These are phyloP conservation scores for Schizopygopsis malacanthus DNA, from an alignment of 2,797 vertebrate genomes.

Conservation along the genomic window DNA sequence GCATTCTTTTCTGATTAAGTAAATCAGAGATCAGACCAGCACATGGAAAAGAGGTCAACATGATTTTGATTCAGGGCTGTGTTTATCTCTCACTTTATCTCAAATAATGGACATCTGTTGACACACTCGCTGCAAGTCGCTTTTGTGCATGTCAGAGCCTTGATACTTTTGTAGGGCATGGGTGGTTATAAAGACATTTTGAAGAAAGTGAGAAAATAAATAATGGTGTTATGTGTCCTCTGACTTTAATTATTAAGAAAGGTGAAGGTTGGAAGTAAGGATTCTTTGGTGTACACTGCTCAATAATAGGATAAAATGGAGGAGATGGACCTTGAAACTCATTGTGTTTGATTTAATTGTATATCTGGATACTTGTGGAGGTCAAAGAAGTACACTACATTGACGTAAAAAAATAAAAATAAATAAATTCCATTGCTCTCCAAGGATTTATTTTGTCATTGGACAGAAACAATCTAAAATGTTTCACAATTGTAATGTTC, in stretches of 20 bases:
- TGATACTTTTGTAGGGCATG: constrained; percentile 13
- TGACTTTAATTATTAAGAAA: neutral
- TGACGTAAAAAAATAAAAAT: neutral
- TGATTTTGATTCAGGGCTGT: neutral
- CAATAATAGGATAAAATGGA: neutral
- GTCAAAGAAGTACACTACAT: neutral
- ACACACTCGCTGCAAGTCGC: neutral
- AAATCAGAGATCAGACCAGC: neutral
- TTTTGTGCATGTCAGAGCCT: neutral
- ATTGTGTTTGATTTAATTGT: neutral
- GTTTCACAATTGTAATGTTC: neutral
- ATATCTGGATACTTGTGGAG: neutral
- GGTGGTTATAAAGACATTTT: neutral
- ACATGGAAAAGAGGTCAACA: neutral
- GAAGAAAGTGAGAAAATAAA: neutral
- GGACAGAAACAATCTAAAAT: neutral
- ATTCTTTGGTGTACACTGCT: neutral
- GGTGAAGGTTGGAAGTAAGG: neutral
- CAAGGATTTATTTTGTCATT: neutral
- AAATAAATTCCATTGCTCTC: neutral
- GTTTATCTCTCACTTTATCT: neutral
- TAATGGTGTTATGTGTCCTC: neutral
- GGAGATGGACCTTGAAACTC: neutral
- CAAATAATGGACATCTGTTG: neutral
- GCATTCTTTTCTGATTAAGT: neutral